Evolutionary conservation across 2,888 invertebrate species (phyloP), one percentile per base, ranked within the genome.

Genomic region (Tetranychus piercei): DNA sequence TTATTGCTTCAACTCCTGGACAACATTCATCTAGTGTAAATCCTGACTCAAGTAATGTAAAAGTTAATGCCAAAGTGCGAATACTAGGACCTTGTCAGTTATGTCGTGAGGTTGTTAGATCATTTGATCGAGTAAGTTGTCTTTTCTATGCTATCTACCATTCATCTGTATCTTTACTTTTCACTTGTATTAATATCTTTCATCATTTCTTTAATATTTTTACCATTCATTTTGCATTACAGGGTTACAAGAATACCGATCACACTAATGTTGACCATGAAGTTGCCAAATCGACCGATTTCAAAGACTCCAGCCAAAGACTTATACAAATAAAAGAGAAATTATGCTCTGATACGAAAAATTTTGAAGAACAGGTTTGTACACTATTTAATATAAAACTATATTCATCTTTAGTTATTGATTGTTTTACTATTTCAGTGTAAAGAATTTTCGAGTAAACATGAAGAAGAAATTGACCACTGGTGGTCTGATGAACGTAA

Each of bases 401-500:
- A 94, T 18, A 3, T 67, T 22, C 20, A 11, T 6, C 5, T 20
- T 8, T 5, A 11, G 6, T 69, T 69, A 23, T 6, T 69, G 11
- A 23, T 20, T 69, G 4, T 7, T 9, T 64, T 64, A 15, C 15
- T 55, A n/a, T 65, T 55, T 75, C 88, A 94, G 83, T 96, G 95
- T 81, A 90, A 92, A 80, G 84, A 86, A n/a, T 84, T 93, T 79
- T 88, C 91, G 67, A 92, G 92, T 81, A 88, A 91, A 78, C 86
- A 90, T 78, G 94, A 95, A 81, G 86, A 87, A 77, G 83, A 86
- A 6, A 85, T 96, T 73, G 94, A 94, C 82, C 87, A 89, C 64
- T 96, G 94, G 92, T 96, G 94, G 89, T 88, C 88, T 66, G 86
- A 88, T 75, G 86, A 88, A 74, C 87, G 87, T 79, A 82, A 84